A percentile compares a stretch with the other conserved stretches of the same genome.
phyloP scores from a whole-genome alignment of 2,888 invertebrate species.

The Subacronicta megacephala region DNA sequence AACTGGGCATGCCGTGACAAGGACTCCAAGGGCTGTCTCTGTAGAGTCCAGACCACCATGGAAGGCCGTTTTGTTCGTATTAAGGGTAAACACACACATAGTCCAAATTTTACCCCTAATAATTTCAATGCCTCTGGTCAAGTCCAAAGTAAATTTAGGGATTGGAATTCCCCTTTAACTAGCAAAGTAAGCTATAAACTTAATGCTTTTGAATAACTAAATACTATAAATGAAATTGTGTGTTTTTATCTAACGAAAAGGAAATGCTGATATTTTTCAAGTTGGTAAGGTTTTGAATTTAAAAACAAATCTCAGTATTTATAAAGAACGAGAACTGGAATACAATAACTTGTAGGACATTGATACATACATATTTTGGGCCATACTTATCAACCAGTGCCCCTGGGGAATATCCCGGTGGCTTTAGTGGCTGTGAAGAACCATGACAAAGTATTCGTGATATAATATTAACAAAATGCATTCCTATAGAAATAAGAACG shows the following conservation, averaged over 20 bases:
- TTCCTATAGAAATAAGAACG: slow-evolving; percentile 47
- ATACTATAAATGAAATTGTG: slow-evolving; percentile 1
- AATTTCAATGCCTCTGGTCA: slow-evolving; percentile 75
- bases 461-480: slow-evolving; percentile 44
- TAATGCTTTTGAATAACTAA: slow-evolving; percentile 31
- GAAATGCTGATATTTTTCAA: slow-evolving; percentile 17
- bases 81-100: slow-evolving; percentile 81
- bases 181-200: slow-evolving; percentile 35
- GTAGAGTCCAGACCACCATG: slow-evolving; percentile 85
- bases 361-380: slow-evolving; percentile 32
- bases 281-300: slow-evolving; percentile 16
- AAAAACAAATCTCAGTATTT: slow-evolving; percentile 14
- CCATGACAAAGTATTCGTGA: slow-evolving; percentile 53
- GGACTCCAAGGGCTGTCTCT: slow-evolving; percentile 80
- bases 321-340: slow-evolving; percentile 13
- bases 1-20: slow-evolving; percentile 88
- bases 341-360: slow-evolving; percentile 21
- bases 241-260: slow-evolving; percentile 3
- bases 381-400: slow-evolving; percentile 35
- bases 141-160: slow-evolving; percentile 58
- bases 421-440: slow-evolving; percentile 57
- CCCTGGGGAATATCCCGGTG: slow-evolving; percentile 18
- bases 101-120: slow-evolving; percentile 80
- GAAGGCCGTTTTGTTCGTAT: slow-evolving; percentile 81
- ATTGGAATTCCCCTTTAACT: slow-evolving; percentile 55